phyloP scores from a whole-genome alignment of 2,797 vertebrate species.

The Cichlasoma orientale region DNA sequence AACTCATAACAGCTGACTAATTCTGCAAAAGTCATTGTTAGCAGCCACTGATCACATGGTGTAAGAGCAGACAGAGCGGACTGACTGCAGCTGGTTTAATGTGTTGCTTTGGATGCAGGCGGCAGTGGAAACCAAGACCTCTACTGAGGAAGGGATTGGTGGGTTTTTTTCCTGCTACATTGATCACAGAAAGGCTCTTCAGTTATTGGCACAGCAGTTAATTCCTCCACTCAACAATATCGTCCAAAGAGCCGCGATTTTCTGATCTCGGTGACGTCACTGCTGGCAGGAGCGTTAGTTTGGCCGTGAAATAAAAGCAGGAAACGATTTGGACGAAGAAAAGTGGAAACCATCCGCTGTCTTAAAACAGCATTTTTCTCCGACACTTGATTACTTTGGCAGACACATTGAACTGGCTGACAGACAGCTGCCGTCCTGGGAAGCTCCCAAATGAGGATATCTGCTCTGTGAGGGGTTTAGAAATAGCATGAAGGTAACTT shows the following conservation, averaged over 20 bases:
- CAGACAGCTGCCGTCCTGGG: neutral
- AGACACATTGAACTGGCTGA: conserved; percentile 6
- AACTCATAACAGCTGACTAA: too few species aligned
- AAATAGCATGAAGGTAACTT: neutral
- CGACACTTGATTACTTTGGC: conserved; percentile 27
- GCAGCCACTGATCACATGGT: neutral
- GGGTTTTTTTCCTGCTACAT: accelerated
- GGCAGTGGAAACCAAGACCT: neutral
- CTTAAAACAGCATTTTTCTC: neutral
- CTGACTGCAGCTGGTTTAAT: neutral
- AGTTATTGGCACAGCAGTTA: neutral
- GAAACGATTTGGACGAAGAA: neutral
- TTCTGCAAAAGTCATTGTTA: accelerated
- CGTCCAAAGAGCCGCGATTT: neutral
- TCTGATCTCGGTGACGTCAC: neutral
- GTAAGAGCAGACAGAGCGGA: neutral
- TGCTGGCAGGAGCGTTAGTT: neutral
- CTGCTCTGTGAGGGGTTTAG: neutral
- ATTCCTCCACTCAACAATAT: neutral
- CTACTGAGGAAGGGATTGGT: neutral
- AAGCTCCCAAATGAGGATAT: neutral
- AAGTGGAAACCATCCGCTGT: neutral
- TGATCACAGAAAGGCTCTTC: too few species aligned
- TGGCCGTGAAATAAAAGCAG: neutral
- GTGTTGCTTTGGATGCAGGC: neutral